Percentiles rank a stretch among this genome's conserved stretches.
Conservation (phyloP, 2,113 vertebrate genomes). For the Halichoerus grypus region DNA sequence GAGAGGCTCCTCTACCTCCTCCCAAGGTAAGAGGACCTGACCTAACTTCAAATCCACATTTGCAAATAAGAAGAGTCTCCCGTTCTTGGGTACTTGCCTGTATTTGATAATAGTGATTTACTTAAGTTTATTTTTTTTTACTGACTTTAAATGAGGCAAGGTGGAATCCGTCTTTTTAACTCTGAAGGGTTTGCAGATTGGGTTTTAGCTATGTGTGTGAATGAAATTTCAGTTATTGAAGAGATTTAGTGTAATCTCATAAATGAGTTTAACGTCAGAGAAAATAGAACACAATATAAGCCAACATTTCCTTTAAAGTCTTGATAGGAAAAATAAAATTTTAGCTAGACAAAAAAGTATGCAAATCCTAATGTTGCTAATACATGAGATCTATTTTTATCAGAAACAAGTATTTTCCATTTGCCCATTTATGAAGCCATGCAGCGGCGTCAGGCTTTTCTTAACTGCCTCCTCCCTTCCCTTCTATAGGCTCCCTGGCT, state of each 20-base stretch:
- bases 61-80: not conserved
- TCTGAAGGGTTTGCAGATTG: not conserved
- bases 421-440: not conserved
- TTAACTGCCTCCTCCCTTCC: not conserved
- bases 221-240: conserved; percentile 10
- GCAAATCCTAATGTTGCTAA: not conserved
- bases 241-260: not conserved
- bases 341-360: not conserved
- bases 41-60: not conserved
- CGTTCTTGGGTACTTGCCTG: no score
- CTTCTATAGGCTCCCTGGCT: rapidly evolving
- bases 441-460: not conserved
- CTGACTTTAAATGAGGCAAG: not conserved
- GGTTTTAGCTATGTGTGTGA: not conserved
- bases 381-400: not conserved
- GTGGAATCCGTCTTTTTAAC: not conserved
- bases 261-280: conserved; percentile 28
- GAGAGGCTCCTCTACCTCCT: not conserved
- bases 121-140: not conserved
- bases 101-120: not conserved
- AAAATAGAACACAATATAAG: not conserved
- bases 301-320: not conserved
- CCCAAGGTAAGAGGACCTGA: no score
- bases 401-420: not conserved
- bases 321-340: not conserved